A percentile compares a stretch with the other conserved stretches of the same genome.
Conservation (phyloP, 2,113 vertebrate genomes). For the Cyrtonyx montezumae region DNA sequence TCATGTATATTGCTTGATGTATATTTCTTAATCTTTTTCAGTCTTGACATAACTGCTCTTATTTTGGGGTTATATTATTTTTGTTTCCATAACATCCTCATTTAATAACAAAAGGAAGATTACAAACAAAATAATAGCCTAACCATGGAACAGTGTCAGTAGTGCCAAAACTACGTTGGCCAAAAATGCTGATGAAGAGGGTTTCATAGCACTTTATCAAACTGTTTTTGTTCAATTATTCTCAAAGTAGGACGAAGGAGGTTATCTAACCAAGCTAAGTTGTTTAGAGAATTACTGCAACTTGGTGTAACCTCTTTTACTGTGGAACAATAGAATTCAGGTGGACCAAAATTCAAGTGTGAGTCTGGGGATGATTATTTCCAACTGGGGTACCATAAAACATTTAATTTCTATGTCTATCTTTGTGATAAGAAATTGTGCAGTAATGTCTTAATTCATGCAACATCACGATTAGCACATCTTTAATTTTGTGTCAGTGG, state of each 20-base stretch:
- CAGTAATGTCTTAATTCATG: neutral
- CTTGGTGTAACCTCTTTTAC: neutral
- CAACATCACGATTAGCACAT: neutral
- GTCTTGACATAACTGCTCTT: neutral
- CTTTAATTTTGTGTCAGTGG: neutral
- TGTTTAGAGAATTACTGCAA: neutral
- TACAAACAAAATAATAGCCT: neutral
- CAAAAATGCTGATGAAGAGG: neutral
- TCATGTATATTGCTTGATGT: neutral
- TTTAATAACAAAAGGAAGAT: accelerated
- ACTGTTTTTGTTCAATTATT: neutral
- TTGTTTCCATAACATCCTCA: neutral
- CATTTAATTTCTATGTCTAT: neutral
- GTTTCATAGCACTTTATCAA: neutral
- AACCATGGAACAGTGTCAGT: neutral
- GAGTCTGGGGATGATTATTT: neutral
- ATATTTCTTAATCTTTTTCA: neutral
- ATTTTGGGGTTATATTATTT: neutral
- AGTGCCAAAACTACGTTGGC: neutral
- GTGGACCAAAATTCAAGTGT: neutral
- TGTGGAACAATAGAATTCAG: neutral
- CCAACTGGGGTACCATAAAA: neutral
- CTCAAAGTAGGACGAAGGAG: neutral
- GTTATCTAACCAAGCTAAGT: neutral
- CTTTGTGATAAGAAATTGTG: neutral